Conservation (phyloP, 2,113 vertebrate species). For the Plestiodon gilberti region DNA sequence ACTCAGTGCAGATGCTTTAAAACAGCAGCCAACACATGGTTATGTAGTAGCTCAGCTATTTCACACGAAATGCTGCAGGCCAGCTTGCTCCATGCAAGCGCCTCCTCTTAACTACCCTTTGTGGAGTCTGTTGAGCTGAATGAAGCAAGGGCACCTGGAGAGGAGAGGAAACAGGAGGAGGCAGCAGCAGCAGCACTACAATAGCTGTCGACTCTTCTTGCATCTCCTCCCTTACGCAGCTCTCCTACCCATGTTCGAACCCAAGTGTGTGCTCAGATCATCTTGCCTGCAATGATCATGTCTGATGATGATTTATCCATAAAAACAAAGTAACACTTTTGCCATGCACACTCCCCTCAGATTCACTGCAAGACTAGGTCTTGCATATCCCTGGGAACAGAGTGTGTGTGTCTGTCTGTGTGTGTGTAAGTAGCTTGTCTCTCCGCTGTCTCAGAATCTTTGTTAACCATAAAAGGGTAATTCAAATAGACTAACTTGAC, state of each 20-base stretch:
- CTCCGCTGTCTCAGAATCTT: too few relatives aligned
- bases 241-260: neutral
- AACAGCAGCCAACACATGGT: too few relatives aligned
- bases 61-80: neutral
- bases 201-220: neutral
- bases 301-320: neutral
- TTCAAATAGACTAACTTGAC: too few relatives aligned
- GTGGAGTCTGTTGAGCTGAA: neutral
- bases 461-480: too few relatives aligned
- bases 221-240: neutral
- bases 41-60: neutral
- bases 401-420: too few relatives aligned
- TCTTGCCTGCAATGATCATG: neutral
- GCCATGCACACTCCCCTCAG: too few relatives aligned
- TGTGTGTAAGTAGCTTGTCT: too few relatives aligned
- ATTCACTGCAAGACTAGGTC: neutral
- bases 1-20: too few relatives aligned
- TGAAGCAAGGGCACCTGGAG: neutral
- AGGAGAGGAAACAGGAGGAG: neutral
- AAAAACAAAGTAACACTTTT: neutral
- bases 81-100: neutral
- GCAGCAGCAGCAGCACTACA: too few relatives aligned
- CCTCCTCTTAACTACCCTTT: neutral
- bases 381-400: neutral
- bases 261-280: neutral